Evolutionary conservation across 1,140 invertebrate genomes (phyloP).

Genomic region (Cotesia chilonis): DNA sequence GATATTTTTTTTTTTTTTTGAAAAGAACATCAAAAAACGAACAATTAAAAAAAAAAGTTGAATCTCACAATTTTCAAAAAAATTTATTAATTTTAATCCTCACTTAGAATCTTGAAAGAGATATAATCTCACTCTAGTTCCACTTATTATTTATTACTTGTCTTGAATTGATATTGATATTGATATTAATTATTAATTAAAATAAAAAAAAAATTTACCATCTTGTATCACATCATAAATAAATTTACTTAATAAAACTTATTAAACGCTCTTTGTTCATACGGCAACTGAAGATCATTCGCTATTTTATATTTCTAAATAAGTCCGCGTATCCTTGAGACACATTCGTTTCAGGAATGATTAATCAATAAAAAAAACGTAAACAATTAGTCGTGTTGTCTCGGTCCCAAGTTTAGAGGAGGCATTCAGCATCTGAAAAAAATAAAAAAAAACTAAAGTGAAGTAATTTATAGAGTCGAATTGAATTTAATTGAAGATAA

Average conservation of each 20-base stretch:
- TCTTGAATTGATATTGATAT: background rate
- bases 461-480: too few species aligned
- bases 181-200: background rate
- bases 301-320: background rate
- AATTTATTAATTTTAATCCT: background rate
- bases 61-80: too few species aligned
- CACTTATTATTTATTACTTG: slow-evolving; percentile 17
- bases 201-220: too few species aligned
- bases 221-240: too few species aligned
- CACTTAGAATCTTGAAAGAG: background rate
- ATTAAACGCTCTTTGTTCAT: slow-evolving; percentile 14
- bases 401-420: too few species aligned
- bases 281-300: background rate
- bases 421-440: too few species aligned
- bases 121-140: slow-evolving; percentile 30
- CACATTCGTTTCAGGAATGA: slow-evolving; percentile 23
- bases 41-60: background rate
- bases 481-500: too few species aligned
- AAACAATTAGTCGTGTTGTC: background rate
- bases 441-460: too few species aligned
- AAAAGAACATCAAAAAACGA: background rate
- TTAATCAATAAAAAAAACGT: background rate
- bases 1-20: too few species aligned
- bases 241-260: too few species aligned
- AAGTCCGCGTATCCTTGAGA: slow-evolving; percentile 18